Conservation (phyloP, 2,888 invertebrate species). For the Thymelicus lineola region DNA sequence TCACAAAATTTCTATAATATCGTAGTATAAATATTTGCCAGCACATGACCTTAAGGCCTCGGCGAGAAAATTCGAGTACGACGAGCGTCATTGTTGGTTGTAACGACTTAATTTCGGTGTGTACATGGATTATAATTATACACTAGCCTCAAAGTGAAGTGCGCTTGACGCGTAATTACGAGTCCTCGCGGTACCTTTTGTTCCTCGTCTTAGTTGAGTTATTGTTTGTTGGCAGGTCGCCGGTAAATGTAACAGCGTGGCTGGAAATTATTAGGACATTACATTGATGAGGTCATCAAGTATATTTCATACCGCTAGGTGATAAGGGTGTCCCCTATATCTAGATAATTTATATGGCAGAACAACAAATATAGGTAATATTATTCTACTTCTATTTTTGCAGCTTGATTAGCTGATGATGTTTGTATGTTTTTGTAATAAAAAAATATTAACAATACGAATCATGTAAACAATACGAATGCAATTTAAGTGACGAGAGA, state of each 20-base stretch:
- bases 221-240: neutral
- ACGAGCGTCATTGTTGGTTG: too few species aligned
- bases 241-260: neutral
- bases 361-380: neutral
- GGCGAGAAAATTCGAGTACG: too few species aligned
- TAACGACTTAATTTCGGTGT: neutral
- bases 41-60: too few species aligned
- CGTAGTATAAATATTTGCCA: too few species aligned
- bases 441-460: too few species aligned
- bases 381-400: neutral
- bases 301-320: neutral
- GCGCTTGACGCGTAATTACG: conserved; percentile 39
- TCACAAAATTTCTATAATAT: too few species aligned
- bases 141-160: conserved; percentile 18
- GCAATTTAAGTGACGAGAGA: too few species aligned
- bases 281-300: neutral
- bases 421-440: too few species aligned
- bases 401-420: too few species aligned
- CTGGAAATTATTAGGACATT: neutral
- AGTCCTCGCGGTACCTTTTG: conserved; percentile 27
- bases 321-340: too few species aligned
- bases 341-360: too few species aligned
- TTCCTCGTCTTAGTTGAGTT: conserved; percentile 14
- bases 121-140: conserved; percentile 5
- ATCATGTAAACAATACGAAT: too few species aligned